These are phyloP conservation scores for Melinopterus prodromus DNA, from an alignment of 2,888 invertebrate species.

Conservation along the genomic window DNA sequence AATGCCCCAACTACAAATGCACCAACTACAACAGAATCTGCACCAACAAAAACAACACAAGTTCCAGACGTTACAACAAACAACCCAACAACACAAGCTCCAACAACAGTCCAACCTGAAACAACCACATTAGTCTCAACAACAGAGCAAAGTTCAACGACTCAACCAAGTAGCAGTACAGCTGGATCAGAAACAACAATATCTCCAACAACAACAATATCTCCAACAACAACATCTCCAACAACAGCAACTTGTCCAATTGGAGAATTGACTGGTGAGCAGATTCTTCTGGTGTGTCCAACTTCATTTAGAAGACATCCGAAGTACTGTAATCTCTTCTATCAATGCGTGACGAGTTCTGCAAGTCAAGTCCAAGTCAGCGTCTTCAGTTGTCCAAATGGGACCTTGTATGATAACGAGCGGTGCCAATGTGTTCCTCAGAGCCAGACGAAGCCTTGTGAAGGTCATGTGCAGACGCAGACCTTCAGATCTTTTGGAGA, in stretches of 20 bases:
- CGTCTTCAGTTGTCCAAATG: slow-evolving; percentile 78
- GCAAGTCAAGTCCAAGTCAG: slow-evolving; percentile 76
- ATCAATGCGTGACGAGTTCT: slow-evolving; percentile 77
- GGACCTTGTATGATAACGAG: slow-evolving; percentile 78
- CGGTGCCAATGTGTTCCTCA: slow-evolving; percentile 77
- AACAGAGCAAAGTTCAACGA: not conserved
- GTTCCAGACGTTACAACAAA: slow-evolving; percentile 30
- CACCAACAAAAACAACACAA: slow-evolving; percentile 29
- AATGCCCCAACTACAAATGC: slow-evolving; percentile 29
- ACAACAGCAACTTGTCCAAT: slow-evolving; percentile 57
- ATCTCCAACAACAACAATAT: slow-evolving; percentile 50
- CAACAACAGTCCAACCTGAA: slow-evolving; percentile 33
- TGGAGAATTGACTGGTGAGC: slow-evolving; percentile 73
- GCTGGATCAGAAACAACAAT: slow-evolving; percentile 36
- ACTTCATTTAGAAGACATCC: slow-evolving; percentile 86
- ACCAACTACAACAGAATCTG: slow-evolving; percentile 35
- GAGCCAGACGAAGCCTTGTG: slow-evolving; percentile 67
- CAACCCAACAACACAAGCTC: slow-evolving; percentile 10
- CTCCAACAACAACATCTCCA: slow-evolving; percentile 54
- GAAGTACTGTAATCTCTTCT: slow-evolving; percentile 83
- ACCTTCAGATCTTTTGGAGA: slow-evolving; percentile 65
- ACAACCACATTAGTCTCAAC: slow-evolving; percentile 27
- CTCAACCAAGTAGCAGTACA: slow-evolving; percentile 21
- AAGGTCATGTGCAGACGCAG: slow-evolving; percentile 65
- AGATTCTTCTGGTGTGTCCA: slow-evolving; percentile 78